phyloP scores from a whole-genome alignment of 2,888 invertebrate genomes.

The Pomacea canaliculata region DNA sequence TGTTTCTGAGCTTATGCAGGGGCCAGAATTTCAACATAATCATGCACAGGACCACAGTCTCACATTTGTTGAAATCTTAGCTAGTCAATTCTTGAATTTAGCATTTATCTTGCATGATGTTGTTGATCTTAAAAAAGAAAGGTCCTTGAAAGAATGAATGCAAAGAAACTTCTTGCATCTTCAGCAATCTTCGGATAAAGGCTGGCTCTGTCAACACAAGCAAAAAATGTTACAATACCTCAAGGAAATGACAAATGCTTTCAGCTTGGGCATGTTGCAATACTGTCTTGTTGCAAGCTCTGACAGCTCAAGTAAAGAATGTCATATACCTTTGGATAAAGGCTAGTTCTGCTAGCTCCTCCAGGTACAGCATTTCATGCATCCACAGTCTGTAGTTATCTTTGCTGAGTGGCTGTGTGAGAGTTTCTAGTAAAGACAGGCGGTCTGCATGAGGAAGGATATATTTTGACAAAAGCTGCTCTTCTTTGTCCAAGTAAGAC shows the following conservation, averaged over 20 bases:
- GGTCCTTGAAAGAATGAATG: too few species aligned
- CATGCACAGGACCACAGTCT: too few species aligned
- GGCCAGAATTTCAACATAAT: too few species aligned
- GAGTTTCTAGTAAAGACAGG: slow-evolving; percentile 79
- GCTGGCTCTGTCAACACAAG: too few species aligned
- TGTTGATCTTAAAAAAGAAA: too few species aligned
- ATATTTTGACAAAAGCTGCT: slow-evolving; percentile 55
- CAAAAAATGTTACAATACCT: too few species aligned
- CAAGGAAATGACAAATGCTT: neutral
- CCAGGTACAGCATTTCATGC: slow-evolving; percentile 82
- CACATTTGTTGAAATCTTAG: too few species aligned
- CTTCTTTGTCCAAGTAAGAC: slow-evolving; percentile 46
- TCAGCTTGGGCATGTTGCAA: neutral
- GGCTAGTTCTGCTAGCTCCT: slow-evolving; percentile 82
- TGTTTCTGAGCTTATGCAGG: too few species aligned
- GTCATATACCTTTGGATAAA: slow-evolving; percentile 73
- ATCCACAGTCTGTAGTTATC: slow-evolving; percentile 81
- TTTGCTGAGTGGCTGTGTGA: slow-evolving; percentile 75
- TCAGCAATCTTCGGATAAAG: too few species aligned
- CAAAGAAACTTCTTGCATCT: too few species aligned
- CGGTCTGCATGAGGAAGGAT: slow-evolving; percentile 72
- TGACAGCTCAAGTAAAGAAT: neutral
- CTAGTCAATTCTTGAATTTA: too few species aligned
- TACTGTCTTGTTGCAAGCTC: neutral
- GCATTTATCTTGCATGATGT: neutral